A percentile compares a stretch with the other conserved stretches of the same genome.
phyloP scores from a whole-genome alignment of 2,888 invertebrate genomes.

The Drosophila parthenogenetica region DNA sequence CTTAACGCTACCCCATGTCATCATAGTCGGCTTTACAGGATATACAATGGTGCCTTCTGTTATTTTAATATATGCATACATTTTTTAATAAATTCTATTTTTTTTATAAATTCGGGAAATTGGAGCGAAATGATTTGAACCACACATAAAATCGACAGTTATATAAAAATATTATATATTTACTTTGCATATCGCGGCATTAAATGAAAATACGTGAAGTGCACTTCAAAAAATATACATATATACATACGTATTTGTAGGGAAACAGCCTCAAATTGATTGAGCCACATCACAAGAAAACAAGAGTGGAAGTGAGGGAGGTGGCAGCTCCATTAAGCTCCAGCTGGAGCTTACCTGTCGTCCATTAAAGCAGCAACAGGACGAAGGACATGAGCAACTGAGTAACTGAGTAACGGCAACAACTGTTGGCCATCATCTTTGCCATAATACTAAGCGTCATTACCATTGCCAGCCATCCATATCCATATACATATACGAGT shows the following conservation, averaged over 20 bases:
- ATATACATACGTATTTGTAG: not conserved
- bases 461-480: constrained; percentile 65
- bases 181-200: constrained; percentile 41
- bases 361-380: constrained; percentile 45
- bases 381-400: constrained; percentile 1
- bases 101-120: constrained; percentile 44
- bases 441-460: constrained; percentile 72
- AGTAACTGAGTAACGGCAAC: constrained; percentile 20
- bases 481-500: constrained; percentile 39
- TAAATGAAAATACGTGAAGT: constrained; percentile 41
- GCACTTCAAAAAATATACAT: constrained; percentile 27
- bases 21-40: constrained; percentile 18
- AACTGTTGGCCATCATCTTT: constrained; percentile 59
- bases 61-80: constrained; percentile 74
- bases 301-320: not conserved
- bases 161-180: constrained; percentile 59
- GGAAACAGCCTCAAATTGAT: constrained; percentile 38
- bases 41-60: constrained; percentile 52
- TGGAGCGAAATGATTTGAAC: constrained; percentile 63
- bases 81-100: constrained; percentile 59
- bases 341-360: constrained; percentile 47
- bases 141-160: constrained; percentile 44
- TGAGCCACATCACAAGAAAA: constrained; percentile 9
- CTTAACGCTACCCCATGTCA: too few relatives aligned
- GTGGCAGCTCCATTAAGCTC: constrained; percentile 40